Base-by-base conservation (phyloP, 2,888 invertebrate genomes). In the Kuschelorhynchus macadamiae region DNA sequence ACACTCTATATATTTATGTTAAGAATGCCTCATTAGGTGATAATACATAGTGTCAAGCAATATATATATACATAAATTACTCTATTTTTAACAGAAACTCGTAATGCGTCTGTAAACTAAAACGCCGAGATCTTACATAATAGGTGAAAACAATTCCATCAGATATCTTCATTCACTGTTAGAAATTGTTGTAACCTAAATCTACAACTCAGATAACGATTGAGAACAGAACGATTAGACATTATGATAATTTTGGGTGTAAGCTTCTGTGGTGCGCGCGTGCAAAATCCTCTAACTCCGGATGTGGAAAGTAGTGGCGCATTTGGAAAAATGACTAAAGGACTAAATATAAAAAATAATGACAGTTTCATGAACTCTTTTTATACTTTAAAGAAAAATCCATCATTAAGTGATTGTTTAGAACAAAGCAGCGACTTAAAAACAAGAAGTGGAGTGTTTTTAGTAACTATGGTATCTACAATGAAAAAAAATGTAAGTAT, bases 321-420 rank as follows among this genome's bases (percentile, higher is more conserved):
- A 30, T 56, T 57, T 14, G 53, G 47, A 12, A 62, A 61, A 59
- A 62, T 71, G 62, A 57, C 62, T 30, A n/a, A 14, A 1, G 20
- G 36, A 30, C 17, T 36, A n/a, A 36, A 33, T 12, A 18, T 18
- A 12, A 39, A 56, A 44, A 42, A 63, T 25, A 55, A 42, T 5
- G 55, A 41, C n/a, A 33, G 32, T 44, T 3, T 18, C 3, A n/a
- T 12, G 12, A 9, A 20, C 12, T 16, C 16, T 42, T 53, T 52
- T 17, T 47, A 39, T 11, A 41, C 39, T 32, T 20, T 74, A 59
- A 71, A 60, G 32, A 67, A 69, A 30, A 66, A 72, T 59, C 81
- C 82, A 0, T 83, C 82, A 46, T 72, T 83, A 21, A 77, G 78
- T 20, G 83, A 83, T 74, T 83, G 83, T 70, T 72, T 82, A 25